phyloP scores from a whole-genome alignment of 1,140 invertebrate genomes.

The Cataglyphis hispanica region DNA sequence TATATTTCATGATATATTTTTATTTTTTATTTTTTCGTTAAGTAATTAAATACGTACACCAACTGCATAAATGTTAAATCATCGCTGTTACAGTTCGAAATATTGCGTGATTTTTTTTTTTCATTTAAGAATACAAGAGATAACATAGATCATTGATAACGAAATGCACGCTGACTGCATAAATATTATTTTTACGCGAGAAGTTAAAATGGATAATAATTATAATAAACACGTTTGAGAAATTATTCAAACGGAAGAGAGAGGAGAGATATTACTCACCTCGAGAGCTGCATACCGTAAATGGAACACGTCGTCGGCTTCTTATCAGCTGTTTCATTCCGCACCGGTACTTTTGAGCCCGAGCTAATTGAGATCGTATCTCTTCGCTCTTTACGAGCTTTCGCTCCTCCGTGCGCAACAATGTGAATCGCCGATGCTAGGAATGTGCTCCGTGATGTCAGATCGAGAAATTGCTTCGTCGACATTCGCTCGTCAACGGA shows the following conservation, averaged over 20 bases:
- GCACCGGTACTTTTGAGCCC: slow-evolving; percentile 54
- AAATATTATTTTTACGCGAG: slow-evolving; percentile 23
- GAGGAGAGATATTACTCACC: slow-evolving; percentile 14
- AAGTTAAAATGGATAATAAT: neutral
- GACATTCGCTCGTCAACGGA: neutral
- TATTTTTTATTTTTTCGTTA: too few relatives aligned
- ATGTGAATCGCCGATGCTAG: slow-evolving; percentile 59
- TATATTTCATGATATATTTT: neutral
- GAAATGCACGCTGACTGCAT: neutral
- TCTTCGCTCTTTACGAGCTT: slow-evolving; percentile 68
- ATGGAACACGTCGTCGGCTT: slow-evolving; percentile 63
- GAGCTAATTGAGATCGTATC: slow-evolving; percentile 76
- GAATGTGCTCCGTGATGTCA: slow-evolving; percentile 28
- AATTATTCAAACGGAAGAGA: slow-evolving; percentile 59
- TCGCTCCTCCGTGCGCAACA: slow-evolving; percentile 20
- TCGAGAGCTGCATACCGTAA: slow-evolving; percentile 55
- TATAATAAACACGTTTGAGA: slow-evolving; percentile 32
- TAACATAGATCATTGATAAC: neutral
- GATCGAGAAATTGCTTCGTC: slow-evolving; percentile 24
- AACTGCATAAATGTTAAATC: neutral
- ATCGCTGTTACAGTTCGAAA: neutral
- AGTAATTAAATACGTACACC: neutral
- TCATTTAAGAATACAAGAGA: too few relatives aligned
- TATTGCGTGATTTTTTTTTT: neutral
- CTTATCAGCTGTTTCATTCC: slow-evolving; percentile 69